Conservation (phyloP, 1,140 invertebrate species). For the Uloborus diversus region DNA sequence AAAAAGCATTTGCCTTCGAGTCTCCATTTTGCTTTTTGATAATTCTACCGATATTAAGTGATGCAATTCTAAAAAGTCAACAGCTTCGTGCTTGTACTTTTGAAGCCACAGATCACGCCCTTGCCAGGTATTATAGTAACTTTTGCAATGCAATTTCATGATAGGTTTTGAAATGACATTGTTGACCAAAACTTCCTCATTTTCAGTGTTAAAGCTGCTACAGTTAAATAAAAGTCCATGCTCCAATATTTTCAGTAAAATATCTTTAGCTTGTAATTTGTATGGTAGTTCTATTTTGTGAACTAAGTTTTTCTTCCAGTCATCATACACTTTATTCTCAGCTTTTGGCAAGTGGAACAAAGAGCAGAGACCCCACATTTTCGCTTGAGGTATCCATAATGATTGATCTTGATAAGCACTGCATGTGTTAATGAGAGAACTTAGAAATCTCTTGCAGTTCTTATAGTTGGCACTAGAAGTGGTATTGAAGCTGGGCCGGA, state of each 20-base stretch:
- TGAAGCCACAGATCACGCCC: not conserved
- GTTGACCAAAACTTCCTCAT: not conserved
- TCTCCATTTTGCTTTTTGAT: not conserved
- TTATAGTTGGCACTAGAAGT: not conserved
- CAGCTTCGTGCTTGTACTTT: not conserved
- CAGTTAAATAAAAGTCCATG: slow-evolving; percentile 22
- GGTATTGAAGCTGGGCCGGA: slow-evolving; percentile 12
- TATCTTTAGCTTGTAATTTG: not conserved
- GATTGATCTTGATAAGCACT: not conserved
- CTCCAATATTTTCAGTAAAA: not conserved
- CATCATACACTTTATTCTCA: not conserved
- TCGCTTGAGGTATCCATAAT: not conserved
- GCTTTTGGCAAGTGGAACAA: not conserved
- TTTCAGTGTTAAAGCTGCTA: not conserved
- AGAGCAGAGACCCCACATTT: slow-evolving; percentile 1
- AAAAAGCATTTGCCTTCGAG: not conserved
- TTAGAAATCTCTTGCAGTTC: not conserved
- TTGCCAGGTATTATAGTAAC: slow-evolving; percentile 13
- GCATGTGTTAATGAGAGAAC: not conserved
- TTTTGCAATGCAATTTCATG: slow-evolving; percentile 21
- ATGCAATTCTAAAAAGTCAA: not conserved
- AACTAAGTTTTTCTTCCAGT: not conserved
- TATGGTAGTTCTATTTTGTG: not conserved
- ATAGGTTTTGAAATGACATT: not conserved
- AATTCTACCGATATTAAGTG: slow-evolving; percentile 20